phyloP scores from a whole-genome alignment of 2,888 invertebrate genomes.

The Leucophenga montana region DNA sequence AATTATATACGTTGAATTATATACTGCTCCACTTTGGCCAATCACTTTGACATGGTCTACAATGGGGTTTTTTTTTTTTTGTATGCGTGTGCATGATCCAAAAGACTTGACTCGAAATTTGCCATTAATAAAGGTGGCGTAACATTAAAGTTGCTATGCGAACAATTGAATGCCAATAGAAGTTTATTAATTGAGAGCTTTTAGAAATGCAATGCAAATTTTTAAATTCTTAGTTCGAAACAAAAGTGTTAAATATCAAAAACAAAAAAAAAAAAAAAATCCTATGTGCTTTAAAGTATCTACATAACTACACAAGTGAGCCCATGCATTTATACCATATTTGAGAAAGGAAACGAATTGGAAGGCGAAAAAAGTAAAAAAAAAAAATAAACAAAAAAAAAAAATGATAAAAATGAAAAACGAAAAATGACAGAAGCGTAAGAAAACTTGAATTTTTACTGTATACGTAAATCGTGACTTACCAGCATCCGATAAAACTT shows the following conservation, averaged over 20 bases:
- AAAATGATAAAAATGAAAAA: neutral
- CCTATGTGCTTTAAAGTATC: too few species aligned
- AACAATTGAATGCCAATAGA: neutral
- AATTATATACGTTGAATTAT: constrained; percentile 10
- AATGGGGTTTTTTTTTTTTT: too few species aligned
- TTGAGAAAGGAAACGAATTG: too few species aligned
- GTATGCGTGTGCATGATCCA: neutral
- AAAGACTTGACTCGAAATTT: too few species aligned
- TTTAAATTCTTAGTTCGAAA: neutral
- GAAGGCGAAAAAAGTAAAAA: neutral
- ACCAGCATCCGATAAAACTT: constrained; percentile 69
- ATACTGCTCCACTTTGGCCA: too few species aligned
- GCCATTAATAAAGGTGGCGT: neutral
- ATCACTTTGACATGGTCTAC: neutral
- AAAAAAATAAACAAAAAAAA: neutral
- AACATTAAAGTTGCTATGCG: neutral
- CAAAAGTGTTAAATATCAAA: too few species aligned
- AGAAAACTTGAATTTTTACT: constrained; percentile 40
- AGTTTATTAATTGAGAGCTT: neutral
- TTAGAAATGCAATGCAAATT: neutral
- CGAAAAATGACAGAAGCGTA: constrained; percentile 16
- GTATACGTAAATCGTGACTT: constrained; percentile 67
- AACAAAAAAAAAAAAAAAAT: too few species aligned
- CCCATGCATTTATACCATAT: too few species aligned
- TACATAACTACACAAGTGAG: too few species aligned